Conservation (phyloP, 2,888 invertebrate species). For the Antitype chi region DNA sequence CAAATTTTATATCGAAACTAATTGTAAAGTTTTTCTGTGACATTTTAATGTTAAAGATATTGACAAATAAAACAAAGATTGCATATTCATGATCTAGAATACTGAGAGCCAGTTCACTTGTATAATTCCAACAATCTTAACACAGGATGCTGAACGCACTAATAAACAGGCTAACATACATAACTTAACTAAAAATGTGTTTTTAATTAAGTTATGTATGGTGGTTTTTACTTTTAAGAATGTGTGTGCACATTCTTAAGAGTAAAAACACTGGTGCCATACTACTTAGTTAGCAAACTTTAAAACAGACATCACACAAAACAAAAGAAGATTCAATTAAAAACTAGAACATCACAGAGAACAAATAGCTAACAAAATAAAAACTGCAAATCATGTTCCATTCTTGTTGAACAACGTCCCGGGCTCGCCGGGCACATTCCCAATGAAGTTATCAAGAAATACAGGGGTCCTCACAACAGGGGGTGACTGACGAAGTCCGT, state of each 20-base stretch:
- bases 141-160: background rate
- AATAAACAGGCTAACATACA: background rate
- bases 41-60: background rate
- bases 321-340: slow-evolving; percentile 36
- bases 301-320: slow-evolving; percentile 55
- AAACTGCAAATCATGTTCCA: slow-evolving; percentile 71
- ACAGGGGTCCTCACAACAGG: slow-evolving; percentile 77
- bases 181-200: no score
- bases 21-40: background rate
- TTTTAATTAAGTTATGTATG: no score
- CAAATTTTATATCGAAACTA: background rate
- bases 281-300: slow-evolving; percentile 59
- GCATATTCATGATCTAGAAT: background rate
- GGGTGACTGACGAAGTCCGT: slow-evolving; percentile 68
- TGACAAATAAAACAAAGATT: background rate
- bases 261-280: slow-evolving; percentile 8
- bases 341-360: slow-evolving; percentile 38
- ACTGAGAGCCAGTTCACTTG: background rate
- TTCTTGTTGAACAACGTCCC: slow-evolving; percentile 76
- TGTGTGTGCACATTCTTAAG: background rate
- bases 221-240: no score
- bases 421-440: slow-evolving; percentile 70
- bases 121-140: background rate
- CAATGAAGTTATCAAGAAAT: slow-evolving; percentile 89
- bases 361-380: slow-evolving; percentile 54